Percentiles rank a stretch among this genome's conserved stretches.
Evolutionary conservation across 2,797 vertebrate species (phyloP).

Genomic region (Eurystomus glaucurus): DNA sequence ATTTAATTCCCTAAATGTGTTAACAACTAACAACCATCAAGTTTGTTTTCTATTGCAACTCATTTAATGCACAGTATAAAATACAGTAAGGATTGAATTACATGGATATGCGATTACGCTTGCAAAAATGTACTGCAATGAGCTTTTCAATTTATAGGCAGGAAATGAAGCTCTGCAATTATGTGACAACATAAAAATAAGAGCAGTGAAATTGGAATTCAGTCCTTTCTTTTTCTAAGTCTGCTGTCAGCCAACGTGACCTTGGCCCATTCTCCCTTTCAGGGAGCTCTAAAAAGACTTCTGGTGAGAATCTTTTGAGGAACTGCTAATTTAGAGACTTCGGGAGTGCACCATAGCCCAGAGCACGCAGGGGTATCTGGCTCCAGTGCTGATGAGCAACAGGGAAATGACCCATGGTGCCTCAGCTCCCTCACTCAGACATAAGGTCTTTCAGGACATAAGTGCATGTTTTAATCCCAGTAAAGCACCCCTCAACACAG

Average conservation of each 20-base stretch:
- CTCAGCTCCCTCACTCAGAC: not conserved
- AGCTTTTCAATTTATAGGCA: slow-evolving; percentile 26
- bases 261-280: not conserved
- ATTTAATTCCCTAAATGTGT: slow-evolving; percentile 27
- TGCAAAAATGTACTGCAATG: not conserved
- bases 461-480: not conserved
- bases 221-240: not conserved
- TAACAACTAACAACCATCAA: not conserved
- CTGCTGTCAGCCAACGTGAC: not conserved
- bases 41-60: slow-evolving; percentile 23
- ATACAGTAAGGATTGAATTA: slow-evolving; percentile 30
- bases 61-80: slow-evolving; percentile 1
- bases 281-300: not conserved
- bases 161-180: slow-evolving; percentile 42
- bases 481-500: not conserved
- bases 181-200: not conserved
- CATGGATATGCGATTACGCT: not conserved
- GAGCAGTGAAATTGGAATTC: not conserved
- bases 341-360: not conserved
- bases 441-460: not conserved
- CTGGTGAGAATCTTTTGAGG: not conserved
- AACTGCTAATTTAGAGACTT: not conserved
- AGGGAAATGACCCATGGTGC: not conserved
- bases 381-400: not conserved
- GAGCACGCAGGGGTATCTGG: accelerated